phyloP scores from a whole-genome alignment of 2,797 vertebrate genomes.

The Myotis myotis region DNA sequence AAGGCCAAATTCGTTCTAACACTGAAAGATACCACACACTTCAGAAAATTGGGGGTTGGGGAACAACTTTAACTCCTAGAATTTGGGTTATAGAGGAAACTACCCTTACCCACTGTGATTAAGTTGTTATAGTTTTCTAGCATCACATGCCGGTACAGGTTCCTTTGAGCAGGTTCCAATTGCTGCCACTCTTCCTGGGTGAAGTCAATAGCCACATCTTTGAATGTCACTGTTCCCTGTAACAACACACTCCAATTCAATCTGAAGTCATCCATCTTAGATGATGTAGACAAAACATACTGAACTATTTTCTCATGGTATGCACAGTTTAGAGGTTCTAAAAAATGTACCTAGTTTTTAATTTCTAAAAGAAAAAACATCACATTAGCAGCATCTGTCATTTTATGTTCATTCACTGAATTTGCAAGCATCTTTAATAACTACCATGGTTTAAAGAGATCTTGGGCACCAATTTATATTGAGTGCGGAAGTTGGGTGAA shows the following conservation, averaged over 20 bases:
- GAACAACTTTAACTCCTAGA: background rate
- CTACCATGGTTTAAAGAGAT: background rate
- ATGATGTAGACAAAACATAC: background rate
- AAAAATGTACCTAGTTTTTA: background rate
- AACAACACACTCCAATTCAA: slow-evolving; percentile 51
- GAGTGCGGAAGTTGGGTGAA: background rate
- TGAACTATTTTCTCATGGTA: background rate
- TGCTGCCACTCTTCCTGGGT: slow-evolving; percentile 75
- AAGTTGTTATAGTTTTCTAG: slow-evolving; percentile 77
- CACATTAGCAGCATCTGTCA: background rate
- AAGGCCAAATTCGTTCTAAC: background rate
- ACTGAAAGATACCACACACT: background rate
- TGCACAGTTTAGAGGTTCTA: background rate
- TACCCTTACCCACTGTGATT: slow-evolving; percentile 71
- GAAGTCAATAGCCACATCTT: slow-evolving; percentile 77
- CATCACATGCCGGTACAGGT: slow-evolving; percentile 74
- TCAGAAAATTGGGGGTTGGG: background rate
- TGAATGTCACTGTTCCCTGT: slow-evolving; percentile 73
- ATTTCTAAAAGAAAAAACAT: slow-evolving; percentile 15
- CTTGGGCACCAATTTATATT: background rate
- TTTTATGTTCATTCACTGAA: slow-evolving; percentile 7
- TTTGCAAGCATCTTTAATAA: slow-evolving; percentile 16
- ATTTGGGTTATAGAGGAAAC: background rate
- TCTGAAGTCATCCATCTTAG: background rate
- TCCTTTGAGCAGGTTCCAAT: slow-evolving; percentile 69